Base-by-base conservation (phyloP, 2,113 vertebrate genomes). In the Prunella fulvescens region DNA sequence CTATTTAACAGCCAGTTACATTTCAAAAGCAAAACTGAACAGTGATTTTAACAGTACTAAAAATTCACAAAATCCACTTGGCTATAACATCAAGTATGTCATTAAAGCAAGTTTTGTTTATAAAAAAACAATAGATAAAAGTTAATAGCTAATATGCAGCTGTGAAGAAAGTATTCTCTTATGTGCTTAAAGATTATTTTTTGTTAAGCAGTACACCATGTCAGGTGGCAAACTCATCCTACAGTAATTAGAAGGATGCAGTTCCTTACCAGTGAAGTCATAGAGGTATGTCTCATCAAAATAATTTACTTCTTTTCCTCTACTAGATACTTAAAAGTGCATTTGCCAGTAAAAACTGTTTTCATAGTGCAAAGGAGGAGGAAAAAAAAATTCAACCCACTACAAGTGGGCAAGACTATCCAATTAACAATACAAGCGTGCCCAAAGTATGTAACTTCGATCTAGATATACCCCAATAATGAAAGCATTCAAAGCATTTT, bases 101-200 rank as follows among this genome's bases (percentile, higher is more conserved):
- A 39, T 19, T 71, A 85, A 80, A 39, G 2, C n/a, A 54, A 84
- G 26, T 23, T 76, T 67, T 37, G 33, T 13, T 79, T 37, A 39
- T 9, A 39, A 56, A 66, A 58, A 58, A 44, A 15, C 5, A 66
- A 51, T 10, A 17, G 20, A 23, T 44, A 81, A 70, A 23, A 37
- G 12, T 58, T 28, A 72, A 64, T n/a, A 72, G 16, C 37, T 51
- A 62, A 54, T 19, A 87, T 3, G 20, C 12, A 78, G 16, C 33
- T 64, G 11, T 14, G 10, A 40, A 84, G 18, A 62, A 44, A 51
- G 24, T 23, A 70, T 0, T n/a, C 10, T 14, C 20, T 67, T 19
- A 19, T 20, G 44, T 60, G 77, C 1, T 1, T 3, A 24, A 24
- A 53, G 14, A 11, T 2, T 2, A 2, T 60, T 40, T 31, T 56